Evolutionary conservation across 2,888 invertebrate species (phyloP).

Genomic region (Suillia variegata): DNA sequence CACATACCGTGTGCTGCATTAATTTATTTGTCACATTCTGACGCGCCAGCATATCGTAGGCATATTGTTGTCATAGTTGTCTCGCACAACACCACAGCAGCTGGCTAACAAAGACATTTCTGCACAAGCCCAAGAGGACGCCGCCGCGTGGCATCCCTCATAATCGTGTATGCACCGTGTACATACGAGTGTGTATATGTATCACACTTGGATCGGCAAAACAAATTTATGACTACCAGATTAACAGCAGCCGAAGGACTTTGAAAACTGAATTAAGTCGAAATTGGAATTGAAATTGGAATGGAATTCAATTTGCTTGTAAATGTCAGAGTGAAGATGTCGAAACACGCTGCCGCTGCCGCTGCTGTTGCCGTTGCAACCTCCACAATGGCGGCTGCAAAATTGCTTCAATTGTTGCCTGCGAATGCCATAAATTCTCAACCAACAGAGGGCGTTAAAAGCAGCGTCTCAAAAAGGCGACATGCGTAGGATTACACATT

Average conservation of each 20-base stretch:
- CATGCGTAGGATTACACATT: neutral
- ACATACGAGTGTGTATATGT: no score
- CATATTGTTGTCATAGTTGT: neutral
- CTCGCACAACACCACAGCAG: neutral
- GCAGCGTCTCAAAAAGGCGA: neutral
- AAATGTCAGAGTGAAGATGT: constrained; percentile 14
- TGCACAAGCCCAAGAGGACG: neutral
- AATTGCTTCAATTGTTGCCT: neutral
- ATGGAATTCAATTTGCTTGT: constrained; percentile 11
- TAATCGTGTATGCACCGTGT: constrained; percentile 8
- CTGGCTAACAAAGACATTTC: neutral
- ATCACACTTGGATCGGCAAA: neutral
- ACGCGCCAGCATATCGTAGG: neutral
- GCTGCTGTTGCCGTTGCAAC: neutral
- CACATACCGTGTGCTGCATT: no score
- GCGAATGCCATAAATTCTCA: neutral
- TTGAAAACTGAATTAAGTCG: neutral
- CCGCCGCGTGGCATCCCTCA: constrained; percentile 12
- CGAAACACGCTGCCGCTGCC: constrained; percentile 4
- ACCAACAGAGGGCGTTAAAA: neutral
- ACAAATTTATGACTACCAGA: constrained; percentile 17
- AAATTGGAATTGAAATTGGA: neutral
- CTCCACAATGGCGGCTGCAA: neutral
- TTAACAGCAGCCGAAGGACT: neutral
- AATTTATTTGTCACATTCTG: constrained; percentile 5